phyloP scores from a whole-genome alignment of 92 coral and sea anemone species.

The Nematostella vectensis region DNA sequence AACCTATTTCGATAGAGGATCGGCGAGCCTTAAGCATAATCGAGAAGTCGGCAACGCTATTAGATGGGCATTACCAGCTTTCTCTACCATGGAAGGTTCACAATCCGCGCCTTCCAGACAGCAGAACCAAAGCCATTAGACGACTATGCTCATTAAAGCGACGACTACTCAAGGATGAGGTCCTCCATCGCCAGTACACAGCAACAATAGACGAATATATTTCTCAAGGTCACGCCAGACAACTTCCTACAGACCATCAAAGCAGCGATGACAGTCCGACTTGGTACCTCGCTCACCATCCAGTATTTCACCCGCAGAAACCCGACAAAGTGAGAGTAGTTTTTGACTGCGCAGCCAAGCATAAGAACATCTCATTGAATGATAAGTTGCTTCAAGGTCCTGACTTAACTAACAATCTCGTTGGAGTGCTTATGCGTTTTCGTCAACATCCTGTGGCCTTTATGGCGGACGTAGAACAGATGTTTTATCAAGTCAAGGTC shows the following conservation, averaged over 20 bases:
- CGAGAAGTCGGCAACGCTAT: neutral
- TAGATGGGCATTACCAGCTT: neutral
- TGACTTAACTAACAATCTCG: constrained; percentile 9
- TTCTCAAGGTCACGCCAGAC: neutral
- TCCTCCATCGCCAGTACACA: neutral
- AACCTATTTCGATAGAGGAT: neutral
- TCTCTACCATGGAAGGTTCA: neutral
- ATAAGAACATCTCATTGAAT: constrained; percentile 5
- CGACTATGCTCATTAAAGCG: neutral
- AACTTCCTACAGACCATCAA: neutral
- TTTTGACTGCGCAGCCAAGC: neutral
- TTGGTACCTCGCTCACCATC: neutral
- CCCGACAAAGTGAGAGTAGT: constrained; percentile 11
- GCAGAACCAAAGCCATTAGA: neutral
- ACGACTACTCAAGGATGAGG: neutral
- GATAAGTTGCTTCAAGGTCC: constrained; percentile 16
- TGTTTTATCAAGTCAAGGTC: constrained; percentile 19
- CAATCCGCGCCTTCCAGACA: neutral
- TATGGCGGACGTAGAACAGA: constrained; percentile 16
- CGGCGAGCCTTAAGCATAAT: neutral
- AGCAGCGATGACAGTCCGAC: neutral
- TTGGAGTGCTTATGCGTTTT: constrained; percentile 10
- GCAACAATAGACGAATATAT: neutral
- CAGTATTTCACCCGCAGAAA: neutral
- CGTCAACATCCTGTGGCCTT: constrained; percentile 14